These are phyloP conservation scores for Denticeps clupeoides DNA, from an alignment of 2,797 vertebrate genomes.

Conservation along the genomic window DNA sequence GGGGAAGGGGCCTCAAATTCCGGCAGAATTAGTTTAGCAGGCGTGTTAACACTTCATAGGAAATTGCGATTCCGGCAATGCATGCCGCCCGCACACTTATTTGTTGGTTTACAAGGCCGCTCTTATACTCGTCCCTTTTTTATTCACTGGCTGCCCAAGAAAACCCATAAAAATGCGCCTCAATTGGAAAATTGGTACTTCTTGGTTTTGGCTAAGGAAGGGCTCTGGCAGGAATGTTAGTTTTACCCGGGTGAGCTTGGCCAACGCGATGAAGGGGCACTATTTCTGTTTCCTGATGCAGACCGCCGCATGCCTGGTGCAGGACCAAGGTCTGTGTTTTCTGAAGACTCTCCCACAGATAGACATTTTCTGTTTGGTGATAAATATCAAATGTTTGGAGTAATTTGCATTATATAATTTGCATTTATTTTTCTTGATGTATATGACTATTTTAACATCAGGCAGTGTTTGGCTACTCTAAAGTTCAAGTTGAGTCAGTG, in stretches of 20 bases:
- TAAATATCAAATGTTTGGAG: too few species aligned
- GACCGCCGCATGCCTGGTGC: not conserved
- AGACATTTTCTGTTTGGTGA: too few species aligned
- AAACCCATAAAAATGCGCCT: slow-evolving; percentile 28
- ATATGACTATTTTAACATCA: too few species aligned
- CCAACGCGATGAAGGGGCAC: slow-evolving; percentile 8
- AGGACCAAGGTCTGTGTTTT: not conserved
- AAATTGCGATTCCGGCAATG: slow-evolving; percentile 20
- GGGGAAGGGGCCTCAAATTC: not conserved
- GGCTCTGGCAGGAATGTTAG: not conserved
- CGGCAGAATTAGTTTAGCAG: not conserved
- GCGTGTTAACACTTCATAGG: slow-evolving; percentile 5
- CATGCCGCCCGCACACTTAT: slow-evolving; percentile 22
- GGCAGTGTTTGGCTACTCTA: too few species aligned
- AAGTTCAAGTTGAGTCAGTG: too few species aligned
- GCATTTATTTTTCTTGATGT: too few species aligned
- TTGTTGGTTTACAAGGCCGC: slow-evolving; percentile 11
- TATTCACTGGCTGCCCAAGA: slow-evolving; percentile 17
- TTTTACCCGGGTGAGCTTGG: slow-evolving; percentile 14
- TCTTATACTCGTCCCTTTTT: too few species aligned
- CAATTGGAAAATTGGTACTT: slow-evolving; percentile 28
- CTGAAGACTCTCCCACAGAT: not conserved
- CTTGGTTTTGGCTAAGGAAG: slow-evolving; percentile 19
- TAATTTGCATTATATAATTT: too few species aligned
- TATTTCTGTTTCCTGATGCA: slow-evolving; percentile 11